Base-by-base conservation (phyloP, 92 coral and sea anemone genomes). In the Porites rus region DNA sequence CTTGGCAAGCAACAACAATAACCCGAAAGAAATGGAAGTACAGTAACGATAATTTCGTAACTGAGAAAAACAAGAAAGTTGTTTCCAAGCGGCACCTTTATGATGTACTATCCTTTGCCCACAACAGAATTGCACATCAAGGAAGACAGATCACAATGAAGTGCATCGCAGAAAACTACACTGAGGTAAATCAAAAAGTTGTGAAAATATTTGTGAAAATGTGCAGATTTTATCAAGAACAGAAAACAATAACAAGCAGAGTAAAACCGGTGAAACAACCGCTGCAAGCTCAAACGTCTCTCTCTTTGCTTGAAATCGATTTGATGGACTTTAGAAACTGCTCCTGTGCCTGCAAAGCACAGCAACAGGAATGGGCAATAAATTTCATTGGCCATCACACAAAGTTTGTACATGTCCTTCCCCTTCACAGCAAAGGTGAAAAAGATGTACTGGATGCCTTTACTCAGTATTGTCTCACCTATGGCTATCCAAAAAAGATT, bases 151-250 rank as follows among this genome's bases (percentile, higher is more conserved):
- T 54, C 60, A 86, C 90, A 17, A 7, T 20, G 52, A 79, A 80
- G 67, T 86, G 78, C 79, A 56, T 65, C 13, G 19, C 24, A 46
- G 90, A 79, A 8, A 86, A 52, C 65, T 86, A 62, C 43, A 2
- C 87, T 8, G 89, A 85, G 79, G 77, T 86, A 10, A 80, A n/a
- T 64, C 65, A 56, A 25, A 86, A 66, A 50, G 87, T 68, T 80
- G 77, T 86, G 8, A 79, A 86, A 54, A 18, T 79, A 4, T 86
- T 79, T 79, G 77, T 66, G 28, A 43, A 66, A n/a, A 17, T 87
- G 31, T 82, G 91, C 59, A 58, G 58, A 50, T 51, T 68, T 43
- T 81, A 70, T 62, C 60, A 54, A 20, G 82, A 75, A 66, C 83
- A 88, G 72, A 79, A 71, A 76, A 68, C 38, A 31, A 31, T 24